These are phyloP conservation scores for Aphaenogaster floridana DNA, from an alignment of 1,140 invertebrate species.

Conservation along the genomic window DNA sequence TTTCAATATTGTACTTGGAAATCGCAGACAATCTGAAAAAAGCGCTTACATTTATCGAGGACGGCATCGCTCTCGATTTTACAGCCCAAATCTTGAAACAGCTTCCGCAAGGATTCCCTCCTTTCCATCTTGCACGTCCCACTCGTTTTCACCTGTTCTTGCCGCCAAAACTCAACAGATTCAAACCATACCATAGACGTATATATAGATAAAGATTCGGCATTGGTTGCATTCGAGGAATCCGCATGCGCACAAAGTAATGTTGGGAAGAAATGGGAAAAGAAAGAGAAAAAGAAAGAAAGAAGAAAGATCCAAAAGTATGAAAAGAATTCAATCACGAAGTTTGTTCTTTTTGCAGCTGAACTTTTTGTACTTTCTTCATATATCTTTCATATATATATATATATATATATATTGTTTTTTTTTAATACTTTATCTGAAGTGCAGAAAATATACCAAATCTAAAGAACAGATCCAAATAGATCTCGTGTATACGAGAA, in stretches of 20 bases:
- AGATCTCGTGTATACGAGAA: not conserved
- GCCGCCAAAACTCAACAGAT: slow-evolving; percentile 19
- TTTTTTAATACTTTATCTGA: not conserved
- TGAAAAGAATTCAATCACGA: no score
- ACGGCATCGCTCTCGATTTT: slow-evolving; percentile 71
- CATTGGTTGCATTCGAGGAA: no score
- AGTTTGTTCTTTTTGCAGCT: no score
- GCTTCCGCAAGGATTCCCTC: slow-evolving; percentile 73
- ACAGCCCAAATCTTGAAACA: slow-evolving; percentile 78
- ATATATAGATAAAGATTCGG: not conserved
- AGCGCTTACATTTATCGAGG: slow-evolving; percentile 82
- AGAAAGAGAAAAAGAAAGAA: no score
- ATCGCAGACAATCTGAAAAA: not conserved
- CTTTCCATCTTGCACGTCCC: slow-evolving; percentile 76
- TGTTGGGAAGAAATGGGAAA: no score
- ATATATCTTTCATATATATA: no score
- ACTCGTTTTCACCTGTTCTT: not conserved
- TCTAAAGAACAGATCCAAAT: not conserved
- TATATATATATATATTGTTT: no score
- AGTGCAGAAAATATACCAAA: not conserved
- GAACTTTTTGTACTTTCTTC: no score
- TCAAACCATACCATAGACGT: not conserved
- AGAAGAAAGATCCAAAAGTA: no score
- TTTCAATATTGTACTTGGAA: not conserved
- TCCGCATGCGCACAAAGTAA: no score